These are phyloP conservation scores for Microcebus ravelobensis DNA, from an alignment of 2,113 vertebrate species.

Conservation along the genomic window DNA sequence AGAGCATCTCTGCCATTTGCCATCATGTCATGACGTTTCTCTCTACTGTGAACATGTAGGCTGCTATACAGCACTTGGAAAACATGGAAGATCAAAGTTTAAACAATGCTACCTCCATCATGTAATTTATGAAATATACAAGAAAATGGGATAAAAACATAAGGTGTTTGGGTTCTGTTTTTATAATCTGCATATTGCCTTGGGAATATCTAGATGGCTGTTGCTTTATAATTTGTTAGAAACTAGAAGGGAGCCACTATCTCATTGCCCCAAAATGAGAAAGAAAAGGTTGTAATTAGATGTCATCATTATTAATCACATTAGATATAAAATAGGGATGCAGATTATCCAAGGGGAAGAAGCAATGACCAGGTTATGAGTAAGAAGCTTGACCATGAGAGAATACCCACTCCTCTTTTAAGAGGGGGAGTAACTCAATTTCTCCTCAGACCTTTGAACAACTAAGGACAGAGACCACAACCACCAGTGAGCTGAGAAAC, in stretches of 20 bases:
- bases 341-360: neutral
- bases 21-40: neutral
- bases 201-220: neutral
- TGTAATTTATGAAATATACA: neutral
- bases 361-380: neutral
- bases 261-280: slow-evolving; percentile 3
- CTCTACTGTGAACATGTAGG: neutral
- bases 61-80: neutral
- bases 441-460: neutral
- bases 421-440: neutral
- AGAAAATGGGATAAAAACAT: neutral
- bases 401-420: neutral
- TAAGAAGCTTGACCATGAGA: neutral
- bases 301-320: neutral
- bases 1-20: neutral
- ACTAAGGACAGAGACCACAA: neutral
- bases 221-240: neutral
- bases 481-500: neutral
- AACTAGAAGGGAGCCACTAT: neutral
- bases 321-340: neutral
- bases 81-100: neutral
- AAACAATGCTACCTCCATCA: slow-evolving; percentile 13
- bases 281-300: neutral
- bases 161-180: neutral
- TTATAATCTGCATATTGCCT: neutral